These are phyloP conservation scores for Orius insidiosus DNA, from an alignment of 1,140 invertebrate genomes.

Conservation along the genomic window DNA sequence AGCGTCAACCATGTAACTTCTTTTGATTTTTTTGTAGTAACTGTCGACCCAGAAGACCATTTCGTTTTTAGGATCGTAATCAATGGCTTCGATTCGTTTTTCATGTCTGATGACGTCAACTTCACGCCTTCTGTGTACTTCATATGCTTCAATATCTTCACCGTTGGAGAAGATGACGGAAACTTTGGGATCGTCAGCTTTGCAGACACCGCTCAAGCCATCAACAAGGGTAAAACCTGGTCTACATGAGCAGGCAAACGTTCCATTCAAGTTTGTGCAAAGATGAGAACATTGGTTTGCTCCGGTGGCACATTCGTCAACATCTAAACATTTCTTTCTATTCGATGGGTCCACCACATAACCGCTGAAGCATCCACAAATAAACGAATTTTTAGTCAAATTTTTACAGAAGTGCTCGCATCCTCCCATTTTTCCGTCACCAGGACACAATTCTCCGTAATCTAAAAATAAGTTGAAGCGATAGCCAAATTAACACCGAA, in stretches of 20 bases:
- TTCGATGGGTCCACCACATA: conserved; percentile 61
- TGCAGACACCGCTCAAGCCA: conserved; percentile 63
- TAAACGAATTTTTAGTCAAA: conserved; percentile 32
- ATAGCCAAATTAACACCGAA: no score
- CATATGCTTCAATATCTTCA: conserved; percentile 64
- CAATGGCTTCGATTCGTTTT: conserved; percentile 71
- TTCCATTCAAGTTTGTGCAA: conserved; percentile 83
- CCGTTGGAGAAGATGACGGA: conserved; percentile 42
- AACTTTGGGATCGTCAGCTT: conserved; percentile 38
- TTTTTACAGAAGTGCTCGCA: conserved; percentile 86
- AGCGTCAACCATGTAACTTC: conserved; percentile 75
- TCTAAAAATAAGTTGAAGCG: conserved; percentile 28
- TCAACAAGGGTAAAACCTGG: conserved; percentile 63
- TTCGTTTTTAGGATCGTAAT: conserved; percentile 63
- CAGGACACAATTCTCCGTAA: conserved; percentile 47
- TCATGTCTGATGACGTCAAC: conserved; percentile 61
- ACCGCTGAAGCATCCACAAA: conserved; percentile 39
- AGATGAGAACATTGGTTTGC: conserved; percentile 80
- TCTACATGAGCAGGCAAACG: conserved; percentile 71
- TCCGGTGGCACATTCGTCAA: conserved; percentile 76
- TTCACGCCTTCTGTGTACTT: conserved; percentile 44
- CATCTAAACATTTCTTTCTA: conserved; percentile 58
- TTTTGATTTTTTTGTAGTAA: conserved; percentile 73
- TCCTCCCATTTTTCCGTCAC: conserved; percentile 57
- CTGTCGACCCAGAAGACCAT: conserved; percentile 89